Evolutionary conservation across 2,888 invertebrate genomes (phyloP), one percentile per base, ranked within the genome.

Genomic region (Sphaerophoria rueppellii): DNA sequence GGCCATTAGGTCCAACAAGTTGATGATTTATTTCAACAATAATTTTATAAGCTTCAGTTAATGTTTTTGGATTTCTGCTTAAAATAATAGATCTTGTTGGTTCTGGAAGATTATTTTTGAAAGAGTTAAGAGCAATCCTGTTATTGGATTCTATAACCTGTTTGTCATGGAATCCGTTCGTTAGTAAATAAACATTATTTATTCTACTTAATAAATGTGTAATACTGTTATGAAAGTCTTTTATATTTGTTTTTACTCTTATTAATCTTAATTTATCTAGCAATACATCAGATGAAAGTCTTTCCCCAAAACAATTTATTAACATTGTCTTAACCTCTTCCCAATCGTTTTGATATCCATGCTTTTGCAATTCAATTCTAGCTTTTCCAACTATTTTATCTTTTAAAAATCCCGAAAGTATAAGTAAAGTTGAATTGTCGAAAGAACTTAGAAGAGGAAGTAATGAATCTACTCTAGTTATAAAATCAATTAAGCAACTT

Each of bases 151-250:
- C 6, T 43, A 73, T 65, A 43, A 60, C 48, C 4, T 40, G 14
- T 43, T 60, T 43, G 48, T 74, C 35, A 46, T 77, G 70, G 55
- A 37, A 35, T 6, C 24, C 32, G 32, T 46, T 32, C 6, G 46
- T 16, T 4, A 61, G 32, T 11, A 61, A 46, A 46, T 32, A 61
- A 4, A 32, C 12, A 24, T 61, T 61, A 48, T 61, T 61, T 14
- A 46, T 11, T 46, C 55, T 34, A 54, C 71, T 58, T 37, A 72
- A 46, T 5, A 55, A 37, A 14, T n/a, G 6, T 35, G 24, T 69
- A 14, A 73, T 54, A 32, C 43, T 69, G 14, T 61, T n/a, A 40
- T 81, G 75, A 70, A 65, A 81, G n/a, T 75, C 71, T 65, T 70
- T 70, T n/a, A 81, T 58, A 32, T 61, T 81, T 24, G 63, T 52